A percentile compares a stretch with the other conserved stretches of the same genome.
Evolutionary conservation across 2,888 invertebrate species (phyloP).

Genomic region (Chrysina gloriosa): DNA sequence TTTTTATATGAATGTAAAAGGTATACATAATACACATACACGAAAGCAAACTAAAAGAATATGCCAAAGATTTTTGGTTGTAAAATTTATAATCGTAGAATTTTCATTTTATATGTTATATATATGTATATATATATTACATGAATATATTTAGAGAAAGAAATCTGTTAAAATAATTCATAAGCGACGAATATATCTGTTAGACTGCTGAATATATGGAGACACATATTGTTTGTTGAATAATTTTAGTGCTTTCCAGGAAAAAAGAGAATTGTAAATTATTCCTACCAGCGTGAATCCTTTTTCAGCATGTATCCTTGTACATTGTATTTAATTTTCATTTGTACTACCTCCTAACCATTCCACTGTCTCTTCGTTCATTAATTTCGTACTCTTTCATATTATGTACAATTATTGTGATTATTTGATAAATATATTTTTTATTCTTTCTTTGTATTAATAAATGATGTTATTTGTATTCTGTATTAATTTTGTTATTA

Average conservation of each 20-base stretch:
- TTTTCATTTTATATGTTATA: slow-evolving; percentile 44
- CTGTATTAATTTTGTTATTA: slow-evolving; percentile 40
- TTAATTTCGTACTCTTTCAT: slow-evolving; percentile 24
- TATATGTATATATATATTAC: slow-evolving; percentile 34
- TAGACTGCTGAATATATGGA: slow-evolving; percentile 40
- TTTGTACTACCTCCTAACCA: slow-evolving; percentile 36
- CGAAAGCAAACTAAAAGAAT: slow-evolving; percentile 32
- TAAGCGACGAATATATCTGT: slow-evolving; percentile 42
- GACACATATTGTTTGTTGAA: slow-evolving; percentile 30
- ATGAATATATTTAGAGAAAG: slow-evolving; percentile 32
- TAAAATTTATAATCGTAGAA: slow-evolving; percentile 43
- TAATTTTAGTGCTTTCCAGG: slow-evolving; percentile 36
- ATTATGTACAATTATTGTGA: slow-evolving; percentile 41
- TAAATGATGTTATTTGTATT: slow-evolving; percentile 35
- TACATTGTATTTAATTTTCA: slow-evolving; percentile 13
- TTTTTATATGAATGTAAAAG: slow-evolving; percentile 34
- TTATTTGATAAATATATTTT: slow-evolving; percentile 35
- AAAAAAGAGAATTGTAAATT: slow-evolving; percentile 22
- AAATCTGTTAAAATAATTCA: slow-evolving; percentile 38
- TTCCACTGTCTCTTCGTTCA: slow-evolving; percentile 13
- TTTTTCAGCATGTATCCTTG: too few relatives aligned
- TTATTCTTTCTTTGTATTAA: slow-evolving; percentile 34
- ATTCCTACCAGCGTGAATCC: background rate
- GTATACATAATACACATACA: slow-evolving; percentile 23
- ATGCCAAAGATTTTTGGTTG: slow-evolving; percentile 49